phyloP scores from a whole-genome alignment of 2,113 vertebrate species.

The Scatophagus argus region DNA sequence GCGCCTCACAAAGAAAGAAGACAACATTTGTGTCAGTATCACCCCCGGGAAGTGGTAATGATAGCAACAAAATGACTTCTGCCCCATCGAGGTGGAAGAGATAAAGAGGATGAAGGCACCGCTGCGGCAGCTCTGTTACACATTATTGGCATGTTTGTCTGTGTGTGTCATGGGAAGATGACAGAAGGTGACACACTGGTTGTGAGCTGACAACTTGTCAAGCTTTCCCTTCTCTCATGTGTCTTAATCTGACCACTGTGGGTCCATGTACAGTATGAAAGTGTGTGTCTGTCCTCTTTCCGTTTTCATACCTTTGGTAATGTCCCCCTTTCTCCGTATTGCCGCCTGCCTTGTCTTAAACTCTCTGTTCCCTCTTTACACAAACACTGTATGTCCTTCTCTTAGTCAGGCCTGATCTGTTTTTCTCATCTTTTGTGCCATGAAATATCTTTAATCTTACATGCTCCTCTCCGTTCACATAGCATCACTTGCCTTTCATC shows the following conservation, averaged over 20 bases:
- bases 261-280: neutral
- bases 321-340: neutral
- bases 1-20: slow-evolving; percentile 44
- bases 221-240: neutral
- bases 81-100: slow-evolving; percentile 47
- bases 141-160: slow-evolving; percentile 36
- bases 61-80: slow-evolving; percentile 64
- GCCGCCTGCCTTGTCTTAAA: neutral
- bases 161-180: slow-evolving; percentile 4
- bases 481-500: neutral
- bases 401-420: neutral
- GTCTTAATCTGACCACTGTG: neutral
- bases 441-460: neutral
- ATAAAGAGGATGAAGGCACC: slow-evolving; percentile 58
- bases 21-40: slow-evolving; percentile 48
- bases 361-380: neutral
- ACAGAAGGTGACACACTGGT: slow-evolving; percentile 2
- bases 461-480: neutral
- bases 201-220: slow-evolving; percentile 37
- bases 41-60: slow-evolving; percentile 64
- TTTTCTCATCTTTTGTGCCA: neutral
- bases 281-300: neutral
- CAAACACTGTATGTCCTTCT: neutral
- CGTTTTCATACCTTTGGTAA: neutral
- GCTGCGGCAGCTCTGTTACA: slow-evolving; percentile 12